Percentiles rank a stretch among this genome's conserved stretches.
These are phyloP conservation scores for Hirtodrosophila cameraria DNA, from an alignment of 2,888 invertebrate species.

Conservation along the genomic window DNA sequence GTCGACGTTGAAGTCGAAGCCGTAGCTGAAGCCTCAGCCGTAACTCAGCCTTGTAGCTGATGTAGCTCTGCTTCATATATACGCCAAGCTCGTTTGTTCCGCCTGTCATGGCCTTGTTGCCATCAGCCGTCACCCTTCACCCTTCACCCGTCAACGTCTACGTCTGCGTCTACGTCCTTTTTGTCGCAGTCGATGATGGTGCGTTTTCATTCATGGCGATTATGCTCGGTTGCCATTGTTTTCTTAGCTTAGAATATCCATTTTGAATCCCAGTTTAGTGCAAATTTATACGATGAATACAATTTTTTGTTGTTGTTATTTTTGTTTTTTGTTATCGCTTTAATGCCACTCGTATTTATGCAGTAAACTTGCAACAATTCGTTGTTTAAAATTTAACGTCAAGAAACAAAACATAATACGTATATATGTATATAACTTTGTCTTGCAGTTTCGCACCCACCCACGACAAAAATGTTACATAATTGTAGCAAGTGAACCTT, in stretches of 20 bases:
- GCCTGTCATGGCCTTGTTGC: conserved; percentile 67
- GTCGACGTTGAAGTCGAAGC: background rate
- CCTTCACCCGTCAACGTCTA: conserved; percentile 29
- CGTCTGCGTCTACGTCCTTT: conserved; percentile 6
- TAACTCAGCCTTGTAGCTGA: conserved; percentile 27
- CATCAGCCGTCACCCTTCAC: conserved; percentile 55
- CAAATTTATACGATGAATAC: conserved; percentile 74
- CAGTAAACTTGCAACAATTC: conserved; percentile 47
- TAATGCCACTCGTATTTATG: conserved; percentile 32
- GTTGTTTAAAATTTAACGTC: conserved; percentile 72
- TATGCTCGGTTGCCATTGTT: conserved; percentile 71
- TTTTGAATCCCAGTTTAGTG: conserved; percentile 79
- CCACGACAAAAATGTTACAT: conserved; percentile 51
- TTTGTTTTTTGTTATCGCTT: conserved; percentile 8
- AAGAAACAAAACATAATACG: conserved; percentile 25
- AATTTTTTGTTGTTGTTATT: conserved; percentile 19
- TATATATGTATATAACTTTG: conserved; percentile 15
- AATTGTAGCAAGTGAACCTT: conserved; percentile 59
- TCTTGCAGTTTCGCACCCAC: conserved; percentile 22
- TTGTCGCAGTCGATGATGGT: conserved; percentile 66
- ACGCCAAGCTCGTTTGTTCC: conserved; percentile 72
- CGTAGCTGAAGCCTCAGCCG: conserved; percentile 10
- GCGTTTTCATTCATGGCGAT: conserved; percentile 77
- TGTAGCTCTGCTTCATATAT: conserved; percentile 52
- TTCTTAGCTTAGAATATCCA: conserved; percentile 72